Evolutionary conservation across 1,140 invertebrate species (phyloP), one percentile per base, ranked within the genome.

Genomic region (Eciton burchellii): DNA sequence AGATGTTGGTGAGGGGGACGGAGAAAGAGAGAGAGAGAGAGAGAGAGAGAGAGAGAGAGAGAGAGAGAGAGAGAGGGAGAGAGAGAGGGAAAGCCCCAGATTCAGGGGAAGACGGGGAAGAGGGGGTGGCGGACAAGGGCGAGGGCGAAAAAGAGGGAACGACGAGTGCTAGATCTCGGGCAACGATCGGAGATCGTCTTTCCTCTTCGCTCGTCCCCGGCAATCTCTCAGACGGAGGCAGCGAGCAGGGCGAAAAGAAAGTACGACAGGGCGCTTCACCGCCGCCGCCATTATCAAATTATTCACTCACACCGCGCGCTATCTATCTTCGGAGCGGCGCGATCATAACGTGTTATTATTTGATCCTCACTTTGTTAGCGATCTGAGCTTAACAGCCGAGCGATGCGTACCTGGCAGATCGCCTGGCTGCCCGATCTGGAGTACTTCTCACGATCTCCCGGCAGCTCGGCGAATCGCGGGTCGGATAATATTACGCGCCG

Each of bases 291-390:
- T 93, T 93, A 93, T 93, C 93, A 92, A 93, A 93, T 93, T 93
- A 93, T 93, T 92, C 92, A 93, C 93, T 93, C 92, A 91, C 90
- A 91, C 89, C 89, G 92, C 83, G 85, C 91, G 91, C 91, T 90
- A 93, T 93, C 91, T 91, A 93, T 93, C 93, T 93, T 93, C 90
- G 82, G 63, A 85, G 84, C 82, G 84, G 81, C 89, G 84, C 90
- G 89, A 91, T 92, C 91, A 84, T 87, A 93, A 93, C 92, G 90
- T 93, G 91, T 93, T 93, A 93, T 93, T 93, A 93, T 93, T 93
- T 92, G 91, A 93, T 93, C 92, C 92, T 93, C 93, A 93, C 93
- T 93, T 93, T 93, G 92, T 93, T 93, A 93, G 92, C 91, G 89
- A 93, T 93, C 91, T 89, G 87, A 91, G 88, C 90, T 85, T 91